Evolutionary conservation across 1,140 invertebrate genomes (phyloP), one percentile per base, ranked within the genome.

Genomic region (Aricia agestis): DNA sequence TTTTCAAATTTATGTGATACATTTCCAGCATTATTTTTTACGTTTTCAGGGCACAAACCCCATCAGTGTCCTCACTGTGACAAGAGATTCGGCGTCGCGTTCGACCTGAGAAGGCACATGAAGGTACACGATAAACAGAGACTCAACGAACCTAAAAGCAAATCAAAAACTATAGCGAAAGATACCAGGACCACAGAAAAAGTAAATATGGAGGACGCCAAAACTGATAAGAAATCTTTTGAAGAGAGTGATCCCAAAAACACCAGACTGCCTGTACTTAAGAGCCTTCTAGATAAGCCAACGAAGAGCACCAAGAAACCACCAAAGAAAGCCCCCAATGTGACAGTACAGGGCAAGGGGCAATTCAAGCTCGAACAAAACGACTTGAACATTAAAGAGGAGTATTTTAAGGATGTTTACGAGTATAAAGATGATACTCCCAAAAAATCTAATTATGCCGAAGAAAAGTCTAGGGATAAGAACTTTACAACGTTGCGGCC

Each of bases 41-140:
- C 36, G 2, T 52, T 52, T 52, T 52, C 45, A 52, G 45, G 45
- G 9, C 5, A 52, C 45, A 52, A 52, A 15, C 45, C 45, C 13
- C 45, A 59, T 19, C n/a, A 59, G 58, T 59, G 58, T 59, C n/a
- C n/a, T 18, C 18, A 59, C 58, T 59, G 58, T 59, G 58, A 17
- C 15, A 59, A 59, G 58, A 59, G n/a, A 7, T 59, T 59, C 58
- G n/a, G 58, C 58, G 58, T 19, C 58, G n/a, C 58, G n/a, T 59
- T 4, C 59, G 18, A 18, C 6, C 59, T 63, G 17, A 18, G 18
- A 3, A 63, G 17, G 19, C 59, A 19, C 13, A 52, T 97, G 88
- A 94, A 95, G 19, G 97, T 96, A 1, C 97, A 98, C 76, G 86
- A 87, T 59, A 86, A 89, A 67, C 73, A 82, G 18, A 75, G 82